Conservation (phyloP, 1,140 invertebrate genomes). For the Agrilus planipennis region DNA sequence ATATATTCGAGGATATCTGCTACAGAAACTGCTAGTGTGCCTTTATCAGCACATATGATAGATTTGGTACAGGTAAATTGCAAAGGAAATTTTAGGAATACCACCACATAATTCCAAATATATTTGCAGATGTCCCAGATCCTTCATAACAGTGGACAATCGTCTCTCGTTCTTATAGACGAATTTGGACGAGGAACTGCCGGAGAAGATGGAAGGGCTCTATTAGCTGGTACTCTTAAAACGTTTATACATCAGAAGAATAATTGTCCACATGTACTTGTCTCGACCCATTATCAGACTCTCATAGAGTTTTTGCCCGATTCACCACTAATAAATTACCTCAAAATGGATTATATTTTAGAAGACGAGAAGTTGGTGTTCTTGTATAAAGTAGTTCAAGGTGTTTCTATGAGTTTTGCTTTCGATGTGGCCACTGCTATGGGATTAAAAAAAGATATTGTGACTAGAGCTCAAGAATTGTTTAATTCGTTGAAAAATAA, state of each 20-base stretch:
- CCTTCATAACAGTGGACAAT: conserved; percentile 46
- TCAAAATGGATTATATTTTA: conserved; percentile 23
- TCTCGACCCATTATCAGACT: conserved; percentile 65
- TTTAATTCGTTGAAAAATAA: conserved; percentile 16
- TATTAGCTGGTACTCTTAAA: conserved; percentile 53
- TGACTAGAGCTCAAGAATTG: conserved; percentile 18
- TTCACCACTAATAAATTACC: conserved; percentile 48
- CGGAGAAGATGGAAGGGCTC: conserved; percentile 56
- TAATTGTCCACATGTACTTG: conserved; percentile 59
- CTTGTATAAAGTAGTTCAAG: conserved; percentile 26
- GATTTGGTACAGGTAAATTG: conserved; percentile 65
- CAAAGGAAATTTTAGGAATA: neutral
- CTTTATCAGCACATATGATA: conserved; percentile 75
- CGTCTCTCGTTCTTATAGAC: conserved; percentile 73
- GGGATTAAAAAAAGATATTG: conserved; percentile 17
- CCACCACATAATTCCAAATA: conserved; percentile 2
- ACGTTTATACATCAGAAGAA: conserved; percentile 45
- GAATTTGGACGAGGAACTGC: conserved; percentile 87
- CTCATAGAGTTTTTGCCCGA: conserved; percentile 47
- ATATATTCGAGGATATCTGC: conserved; percentile 66
- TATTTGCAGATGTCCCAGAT: conserved; percentile 53
- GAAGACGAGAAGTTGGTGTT: conserved; percentile 19
- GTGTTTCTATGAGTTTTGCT: conserved; percentile 24
- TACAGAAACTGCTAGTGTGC: conserved; percentile 62
- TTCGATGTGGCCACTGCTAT: conserved; percentile 20